Conservation (phyloP, 1,140 invertebrate species). For the Drosophila trapezifrons region DNA sequence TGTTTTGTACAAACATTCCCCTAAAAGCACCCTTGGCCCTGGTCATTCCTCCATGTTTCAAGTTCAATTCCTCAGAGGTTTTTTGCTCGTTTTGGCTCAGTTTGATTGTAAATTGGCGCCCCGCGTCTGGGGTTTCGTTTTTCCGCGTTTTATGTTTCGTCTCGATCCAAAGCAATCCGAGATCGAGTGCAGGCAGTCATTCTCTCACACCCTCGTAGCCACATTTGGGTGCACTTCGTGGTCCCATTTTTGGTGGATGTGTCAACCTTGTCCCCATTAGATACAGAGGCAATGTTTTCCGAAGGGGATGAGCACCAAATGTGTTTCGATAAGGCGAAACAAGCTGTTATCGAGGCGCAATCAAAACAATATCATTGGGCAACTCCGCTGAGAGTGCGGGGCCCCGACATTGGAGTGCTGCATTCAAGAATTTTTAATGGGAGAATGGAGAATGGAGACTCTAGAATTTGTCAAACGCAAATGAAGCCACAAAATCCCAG, state of each 20-base stretch:
- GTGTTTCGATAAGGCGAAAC: slow-evolving; percentile 66
- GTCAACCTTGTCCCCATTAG: slow-evolving; percentile 74
- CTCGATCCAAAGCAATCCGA: slow-evolving; percentile 26
- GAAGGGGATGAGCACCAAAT: slow-evolving; percentile 61
- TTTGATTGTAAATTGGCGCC: slow-evolving; percentile 25
- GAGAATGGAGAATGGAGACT: no score
- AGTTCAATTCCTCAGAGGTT: slow-evolving; percentile 17
- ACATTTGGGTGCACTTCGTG: slow-evolving; percentile 42
- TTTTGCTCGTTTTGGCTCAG: background rate
- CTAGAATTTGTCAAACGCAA: slow-evolving; percentile 21
- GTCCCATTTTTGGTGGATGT: slow-evolving; percentile 52
- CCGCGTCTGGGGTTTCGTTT: slow-evolving; percentile 47
- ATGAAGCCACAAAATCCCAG: slow-evolving; percentile 27
- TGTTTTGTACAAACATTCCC: background rate
- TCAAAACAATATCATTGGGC: slow-evolving; percentile 62
- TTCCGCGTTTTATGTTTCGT: slow-evolving; percentile 50
- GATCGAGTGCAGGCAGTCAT: slow-evolving; percentile 23
- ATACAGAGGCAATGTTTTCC: slow-evolving; percentile 33
- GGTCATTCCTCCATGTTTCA: slow-evolving; percentile 12
- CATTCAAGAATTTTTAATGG: slow-evolving; percentile 21
- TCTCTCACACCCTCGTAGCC: slow-evolving; percentile 4
- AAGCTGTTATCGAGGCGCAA: slow-evolving; percentile 67
- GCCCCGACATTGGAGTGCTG: slow-evolving; percentile 22
- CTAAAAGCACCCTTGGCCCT: background rate
- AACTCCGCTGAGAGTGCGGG: background rate